Conservation (phyloP, 2,888 invertebrate species). For the Pocota personata region DNA sequence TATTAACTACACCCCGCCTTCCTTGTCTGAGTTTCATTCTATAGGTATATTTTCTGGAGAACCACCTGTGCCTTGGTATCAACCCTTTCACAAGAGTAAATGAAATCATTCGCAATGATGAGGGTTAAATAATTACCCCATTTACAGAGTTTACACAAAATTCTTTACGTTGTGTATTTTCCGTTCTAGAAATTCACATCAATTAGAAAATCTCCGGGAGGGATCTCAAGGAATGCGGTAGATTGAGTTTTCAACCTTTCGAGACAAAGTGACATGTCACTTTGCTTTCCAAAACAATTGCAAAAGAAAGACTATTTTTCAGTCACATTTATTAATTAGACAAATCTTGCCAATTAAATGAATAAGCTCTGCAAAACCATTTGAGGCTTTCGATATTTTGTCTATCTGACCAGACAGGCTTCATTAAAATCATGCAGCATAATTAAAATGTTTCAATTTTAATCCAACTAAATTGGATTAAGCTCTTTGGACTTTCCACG, state of each 20-base stretch:
- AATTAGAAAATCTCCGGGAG: constrained; percentile 60
- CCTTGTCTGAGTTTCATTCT: constrained; percentile 11
- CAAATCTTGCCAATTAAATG: constrained; percentile 46
- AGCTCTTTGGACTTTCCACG: constrained; percentile 55
- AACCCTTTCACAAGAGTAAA: constrained; percentile 66
- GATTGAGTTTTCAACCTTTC: constrained; percentile 59
- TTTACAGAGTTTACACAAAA: constrained; percentile 61
- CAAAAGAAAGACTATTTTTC: not conserved
- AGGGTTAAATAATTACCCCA: constrained; percentile 75
- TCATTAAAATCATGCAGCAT: constrained; percentile 59
- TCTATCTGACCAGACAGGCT: constrained; percentile 47
- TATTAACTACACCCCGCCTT: constrained; percentile 20
- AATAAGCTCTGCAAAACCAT: not conserved
- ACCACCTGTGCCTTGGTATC: constrained; percentile 18
- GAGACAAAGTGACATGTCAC: constrained; percentile 12
- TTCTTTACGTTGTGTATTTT: constrained; percentile 40
- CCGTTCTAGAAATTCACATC: constrained; percentile 49
- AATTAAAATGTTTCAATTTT: constrained; percentile 73
- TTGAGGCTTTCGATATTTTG: constrained; percentile 29
- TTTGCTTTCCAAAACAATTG: constrained; percentile 6
- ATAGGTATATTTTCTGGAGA: constrained; percentile 15
- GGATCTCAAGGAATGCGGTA: constrained; percentile 46
- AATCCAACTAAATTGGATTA: constrained; percentile 73
- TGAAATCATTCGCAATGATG: constrained; percentile 63
- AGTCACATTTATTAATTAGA: constrained; percentile 41